These are phyloP conservation scores for Cuculus canorus DNA, from an alignment of 2,797 vertebrate genomes.

Conservation along the genomic window DNA sequence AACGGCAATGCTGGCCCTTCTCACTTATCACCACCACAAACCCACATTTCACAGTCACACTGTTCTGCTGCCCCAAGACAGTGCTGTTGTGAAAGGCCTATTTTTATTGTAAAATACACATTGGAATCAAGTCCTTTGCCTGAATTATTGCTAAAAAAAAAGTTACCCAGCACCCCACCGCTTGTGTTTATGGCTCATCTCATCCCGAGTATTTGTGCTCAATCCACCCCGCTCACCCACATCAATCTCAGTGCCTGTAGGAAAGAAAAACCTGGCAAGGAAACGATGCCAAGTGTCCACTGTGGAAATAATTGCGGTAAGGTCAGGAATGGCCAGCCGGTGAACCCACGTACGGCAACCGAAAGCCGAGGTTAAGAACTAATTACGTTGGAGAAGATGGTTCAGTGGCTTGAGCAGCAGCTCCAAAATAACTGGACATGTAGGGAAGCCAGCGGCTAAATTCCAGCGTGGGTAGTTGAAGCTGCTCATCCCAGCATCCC, in stretches of 20 bases:
- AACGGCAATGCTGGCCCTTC: background rate
- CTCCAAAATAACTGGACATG: background rate
- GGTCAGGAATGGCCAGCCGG: background rate
- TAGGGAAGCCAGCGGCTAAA: background rate
- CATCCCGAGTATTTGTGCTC: rapidly evolving
- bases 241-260: background rate
- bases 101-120: background rate
- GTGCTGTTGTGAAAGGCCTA: background rate
- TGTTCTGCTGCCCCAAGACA: background rate
- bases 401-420: background rate
- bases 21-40: background rate
- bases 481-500: background rate
- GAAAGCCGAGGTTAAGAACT: background rate
- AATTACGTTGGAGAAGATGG: background rate
- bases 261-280: background rate
- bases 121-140: background rate
- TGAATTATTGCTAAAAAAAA: background rate
- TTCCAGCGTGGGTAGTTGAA: background rate
- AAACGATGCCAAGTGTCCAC: rapidly evolving
- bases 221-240: background rate
- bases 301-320: background rate
- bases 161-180: background rate
- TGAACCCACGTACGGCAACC: background rate
- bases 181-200: background rate
- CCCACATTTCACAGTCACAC: background rate